phyloP scores from a whole-genome alignment of 2,888 invertebrate species.

The Nowickia ferox region DNA sequence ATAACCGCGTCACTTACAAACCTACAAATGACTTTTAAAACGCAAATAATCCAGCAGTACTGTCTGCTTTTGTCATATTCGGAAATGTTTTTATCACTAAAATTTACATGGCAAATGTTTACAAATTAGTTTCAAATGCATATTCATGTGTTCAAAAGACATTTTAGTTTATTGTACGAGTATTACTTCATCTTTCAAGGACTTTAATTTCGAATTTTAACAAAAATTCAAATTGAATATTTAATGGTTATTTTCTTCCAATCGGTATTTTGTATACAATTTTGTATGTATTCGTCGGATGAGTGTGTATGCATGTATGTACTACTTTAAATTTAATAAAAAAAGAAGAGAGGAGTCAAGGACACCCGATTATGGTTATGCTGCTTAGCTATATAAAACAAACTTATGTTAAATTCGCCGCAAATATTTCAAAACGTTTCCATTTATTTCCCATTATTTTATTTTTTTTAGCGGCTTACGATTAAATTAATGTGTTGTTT shows the following conservation, averaged over 20 bases:
- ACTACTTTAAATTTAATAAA: too few species aligned
- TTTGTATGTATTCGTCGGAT: background rate
- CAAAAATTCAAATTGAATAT: background rate
- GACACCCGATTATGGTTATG: too few species aligned
- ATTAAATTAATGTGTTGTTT: too few species aligned
- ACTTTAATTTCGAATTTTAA: background rate
- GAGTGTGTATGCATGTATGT: background rate
- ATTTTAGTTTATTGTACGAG: background rate
- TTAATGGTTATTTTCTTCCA: background rate
- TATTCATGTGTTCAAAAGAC: background rate
- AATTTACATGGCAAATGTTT: background rate
- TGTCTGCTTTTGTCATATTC: background rate
- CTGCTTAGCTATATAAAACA: too few species aligned
- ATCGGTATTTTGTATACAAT: background rate
- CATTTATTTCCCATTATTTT: too few species aligned
- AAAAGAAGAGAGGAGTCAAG: too few species aligned
- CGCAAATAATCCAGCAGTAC: background rate
- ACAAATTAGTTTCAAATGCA: background rate
- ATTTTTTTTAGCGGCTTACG: too few species aligned
- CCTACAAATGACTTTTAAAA: conserved; percentile 26
- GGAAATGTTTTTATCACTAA: background rate
- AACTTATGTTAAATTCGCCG: too few species aligned
- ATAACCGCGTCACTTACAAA: background rate
- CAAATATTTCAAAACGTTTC: too few species aligned
- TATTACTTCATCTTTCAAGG: conserved; percentile 27